Base-by-base conservation (phyloP, 2,888 invertebrate species). In the Pterostichus niger region DNA sequence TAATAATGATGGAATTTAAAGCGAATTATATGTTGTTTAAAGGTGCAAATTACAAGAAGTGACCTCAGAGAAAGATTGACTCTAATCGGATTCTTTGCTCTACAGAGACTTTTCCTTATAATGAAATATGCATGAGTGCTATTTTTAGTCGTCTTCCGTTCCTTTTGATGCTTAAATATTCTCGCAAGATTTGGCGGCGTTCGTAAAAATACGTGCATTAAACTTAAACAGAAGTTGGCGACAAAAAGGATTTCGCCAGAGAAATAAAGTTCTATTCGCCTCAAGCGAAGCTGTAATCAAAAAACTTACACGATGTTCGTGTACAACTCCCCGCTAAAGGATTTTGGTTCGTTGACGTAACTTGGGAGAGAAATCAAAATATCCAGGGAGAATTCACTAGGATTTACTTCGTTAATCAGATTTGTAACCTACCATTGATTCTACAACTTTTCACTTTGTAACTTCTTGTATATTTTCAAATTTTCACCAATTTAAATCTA, bases 101-200 rank as follows among this genome's bases (percentile, higher is more conserved):
- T 10, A 4, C 13, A 5, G 35, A n/a, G 33, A 31, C 61, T 17
- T 40, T n/a, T 52, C 10, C 75, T 54, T 52, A 75, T 52, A 75
- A 75, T 75, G 75, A 75, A 75, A 75, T 75, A 75, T 75, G 75
- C 75, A 75, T 75, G 75, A 75, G 75, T 24, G 68, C 54, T 75
- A 46, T 75, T 68, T 68, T 68, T 40, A 33, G 52, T 11, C 40
- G 49, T 10, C 46, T 49, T 44, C 31, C 40, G 11, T 68, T 68
- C 44, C 64, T 68, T 68, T 40, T 68, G 68, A 68, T 75, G 75
- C 54, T 75, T 75, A 75, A 75, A 75, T 75, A 49, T 75, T 49
- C 75, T 75, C 52, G 49, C 24, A 52, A 75, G 75, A 75, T 75
- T 75, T 75, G 52, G n/a, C 40, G 13, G 75, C 52, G 49, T 75